Conservation (phyloP, 2,797 vertebrate genomes). For the Pteronotus mesoamericanus region DNA sequence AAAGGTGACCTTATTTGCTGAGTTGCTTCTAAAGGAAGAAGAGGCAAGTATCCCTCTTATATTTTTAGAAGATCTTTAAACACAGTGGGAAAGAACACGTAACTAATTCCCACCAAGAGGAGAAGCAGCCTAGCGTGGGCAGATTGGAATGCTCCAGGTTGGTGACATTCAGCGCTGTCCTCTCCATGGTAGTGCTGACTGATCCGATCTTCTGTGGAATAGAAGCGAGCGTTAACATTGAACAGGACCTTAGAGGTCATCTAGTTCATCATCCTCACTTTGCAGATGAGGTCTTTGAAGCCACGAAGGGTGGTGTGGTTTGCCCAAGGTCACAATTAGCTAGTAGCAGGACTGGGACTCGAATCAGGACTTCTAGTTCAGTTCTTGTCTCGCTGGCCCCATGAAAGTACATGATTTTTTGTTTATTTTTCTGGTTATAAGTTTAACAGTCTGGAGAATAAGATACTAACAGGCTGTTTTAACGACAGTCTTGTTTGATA, state of each 20-base stretch:
- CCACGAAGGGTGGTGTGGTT: neutral
- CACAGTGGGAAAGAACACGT: neutral
- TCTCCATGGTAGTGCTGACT: neutral
- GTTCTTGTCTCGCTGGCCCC: neutral
- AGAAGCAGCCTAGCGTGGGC: neutral
- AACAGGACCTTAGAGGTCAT: neutral
- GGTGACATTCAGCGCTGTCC: neutral
- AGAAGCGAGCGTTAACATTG: neutral
- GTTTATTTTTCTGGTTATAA: neutral
- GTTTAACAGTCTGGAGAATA: constrained; percentile 39
- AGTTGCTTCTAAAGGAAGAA: neutral
- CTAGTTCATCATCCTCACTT: neutral
- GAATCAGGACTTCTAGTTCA: neutral
- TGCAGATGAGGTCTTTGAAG: neutral
- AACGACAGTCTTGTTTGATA: neutral
- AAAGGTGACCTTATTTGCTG: neutral
- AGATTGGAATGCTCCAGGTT: neutral
- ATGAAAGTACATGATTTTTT: neutral
- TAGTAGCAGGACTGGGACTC: neutral
- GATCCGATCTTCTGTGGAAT: neutral
- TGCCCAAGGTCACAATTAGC: constrained; percentile 23
- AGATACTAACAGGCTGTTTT: constrained; percentile 22
- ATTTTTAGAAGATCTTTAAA: constrained; percentile 44
- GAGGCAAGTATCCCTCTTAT: neutral
- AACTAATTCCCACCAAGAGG: neutral